Conservation (phyloP, 2,797 vertebrate species). For the Novumbra hubbsi region DNA sequence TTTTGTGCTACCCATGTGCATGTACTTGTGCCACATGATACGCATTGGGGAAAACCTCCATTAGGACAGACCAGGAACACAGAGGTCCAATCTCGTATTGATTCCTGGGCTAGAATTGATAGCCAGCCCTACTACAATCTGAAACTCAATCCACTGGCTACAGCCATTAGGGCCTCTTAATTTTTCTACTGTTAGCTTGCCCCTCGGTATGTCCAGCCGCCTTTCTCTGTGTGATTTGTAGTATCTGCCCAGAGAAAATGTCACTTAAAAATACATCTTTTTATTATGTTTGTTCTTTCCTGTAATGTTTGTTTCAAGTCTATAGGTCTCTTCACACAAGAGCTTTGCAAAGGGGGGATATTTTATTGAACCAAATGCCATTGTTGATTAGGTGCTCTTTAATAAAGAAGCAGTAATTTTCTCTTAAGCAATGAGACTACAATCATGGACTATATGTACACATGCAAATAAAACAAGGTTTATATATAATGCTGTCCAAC, state of each 20-base stretch:
- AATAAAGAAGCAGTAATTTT: too few species aligned
- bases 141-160: conserved; percentile 58
- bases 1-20: not conserved
- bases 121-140: conserved; percentile 37
- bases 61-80: conserved; percentile 26
- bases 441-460: too few species aligned
- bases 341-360: too few species aligned
- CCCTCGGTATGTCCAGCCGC: conserved; percentile 5
- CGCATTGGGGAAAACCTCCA: conserved; percentile 28
- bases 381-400: too few species aligned
- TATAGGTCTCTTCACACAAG: not conserved
- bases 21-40: conserved; percentile 18
- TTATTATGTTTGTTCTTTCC: conserved; percentile 25
- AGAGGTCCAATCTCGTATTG: conserved; percentile 55
- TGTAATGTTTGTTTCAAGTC: conserved; percentile 38
- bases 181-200: conserved; percentile 21
- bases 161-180: conserved; percentile 48
- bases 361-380: too few species aligned
- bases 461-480: too few species aligned
- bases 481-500: too few species aligned
- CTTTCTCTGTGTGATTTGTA: conserved; percentile 30
- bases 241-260: too few species aligned
- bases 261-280: too few species aligned
- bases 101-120: conserved; percentile 63
- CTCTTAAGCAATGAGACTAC: too few species aligned